phyloP scores from a whole-genome alignment of 2,797 vertebrate genomes.

The Anniella stebbinsi region DNA sequence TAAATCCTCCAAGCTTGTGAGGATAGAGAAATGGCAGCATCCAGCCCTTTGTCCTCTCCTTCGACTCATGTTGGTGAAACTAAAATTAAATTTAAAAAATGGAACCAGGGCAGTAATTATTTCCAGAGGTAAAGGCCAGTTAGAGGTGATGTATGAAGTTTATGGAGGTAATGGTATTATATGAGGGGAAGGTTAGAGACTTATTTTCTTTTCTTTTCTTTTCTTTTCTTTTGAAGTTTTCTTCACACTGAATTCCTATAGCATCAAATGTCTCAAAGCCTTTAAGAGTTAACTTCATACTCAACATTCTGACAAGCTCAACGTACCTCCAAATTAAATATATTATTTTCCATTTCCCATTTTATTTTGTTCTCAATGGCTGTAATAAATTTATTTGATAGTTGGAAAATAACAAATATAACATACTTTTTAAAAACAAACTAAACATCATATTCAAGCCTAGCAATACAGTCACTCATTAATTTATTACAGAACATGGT shows the following conservation, averaged over 20 bases:
- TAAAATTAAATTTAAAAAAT: not conserved
- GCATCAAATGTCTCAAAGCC: not conserved
- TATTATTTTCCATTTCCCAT: not conserved
- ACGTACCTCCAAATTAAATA: not conserved
- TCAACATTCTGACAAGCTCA: not conserved
- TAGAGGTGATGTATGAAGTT: slow-evolving; percentile 19
- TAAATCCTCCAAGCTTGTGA: slow-evolving; percentile 43
- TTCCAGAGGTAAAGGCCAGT: slow-evolving; percentile 34
- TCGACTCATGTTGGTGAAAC: not conserved
- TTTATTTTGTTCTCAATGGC: not conserved
- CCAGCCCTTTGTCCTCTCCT: slow-evolving; percentile 12
- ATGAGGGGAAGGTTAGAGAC: not conserved
- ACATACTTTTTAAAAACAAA: not conserved
- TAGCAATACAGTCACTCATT: not conserved
- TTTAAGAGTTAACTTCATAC: not conserved
- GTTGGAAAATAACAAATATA: too few relatives aligned
- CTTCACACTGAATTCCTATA: not conserved
- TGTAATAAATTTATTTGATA: not conserved
- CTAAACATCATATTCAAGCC: not conserved
- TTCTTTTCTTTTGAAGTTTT: not conserved
- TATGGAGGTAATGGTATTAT: not conserved
- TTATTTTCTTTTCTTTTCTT: not conserved
- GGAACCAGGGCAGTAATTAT: slow-evolving; percentile 29
- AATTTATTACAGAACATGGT: too few relatives aligned
- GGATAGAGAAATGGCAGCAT: slow-evolving; percentile 36